These are phyloP conservation scores for Helicoverpa armigera DNA, from an alignment of 1,140 invertebrate species.

Conservation along the genomic window DNA sequence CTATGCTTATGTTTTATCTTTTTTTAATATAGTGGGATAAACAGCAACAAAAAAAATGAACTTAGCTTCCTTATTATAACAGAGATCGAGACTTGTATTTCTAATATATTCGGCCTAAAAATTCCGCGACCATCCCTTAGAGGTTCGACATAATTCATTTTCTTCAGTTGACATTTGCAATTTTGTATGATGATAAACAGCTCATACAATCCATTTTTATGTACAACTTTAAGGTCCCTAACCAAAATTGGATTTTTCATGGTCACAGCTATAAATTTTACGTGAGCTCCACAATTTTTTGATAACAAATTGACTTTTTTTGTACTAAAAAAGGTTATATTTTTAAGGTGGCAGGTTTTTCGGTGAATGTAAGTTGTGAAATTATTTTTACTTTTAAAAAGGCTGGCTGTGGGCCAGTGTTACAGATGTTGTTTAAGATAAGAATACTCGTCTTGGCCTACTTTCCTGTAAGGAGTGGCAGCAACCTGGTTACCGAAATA, in stretches of 20 bases:
- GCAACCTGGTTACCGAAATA: too few relatives aligned
- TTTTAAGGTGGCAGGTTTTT: background rate
- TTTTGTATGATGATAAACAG: conserved; percentile 30
- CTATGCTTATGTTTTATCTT: too few relatives aligned
- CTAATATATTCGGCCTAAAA: background rate
- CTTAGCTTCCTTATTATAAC: too few relatives aligned
- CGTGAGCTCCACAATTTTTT: conserved; percentile 5
- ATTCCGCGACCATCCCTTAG: background rate
- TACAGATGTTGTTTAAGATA: background rate
- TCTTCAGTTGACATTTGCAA: conserved; percentile 23
- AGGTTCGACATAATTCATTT: conserved; percentile 39
- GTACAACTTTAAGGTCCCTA: conserved; percentile 12
- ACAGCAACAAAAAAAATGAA: too few relatives aligned
- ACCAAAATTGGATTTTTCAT: conserved; percentile 37
- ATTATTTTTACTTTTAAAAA: background rate
- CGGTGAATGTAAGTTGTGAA: background rate
- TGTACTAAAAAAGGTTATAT: conserved; percentile 21
- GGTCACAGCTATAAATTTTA: conserved; percentile 18
- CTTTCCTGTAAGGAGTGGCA: too few relatives aligned
- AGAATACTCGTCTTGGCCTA: background rate
- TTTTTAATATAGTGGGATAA: too few relatives aligned
- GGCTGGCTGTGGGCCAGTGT: too few relatives aligned
- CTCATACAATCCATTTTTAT: conserved; percentile 25
- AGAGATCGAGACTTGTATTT: background rate
- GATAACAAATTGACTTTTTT: conserved; percentile 32